phyloP scores from a whole-genome alignment of 2,113 vertebrate genomes.

The Serinus canaria region DNA sequence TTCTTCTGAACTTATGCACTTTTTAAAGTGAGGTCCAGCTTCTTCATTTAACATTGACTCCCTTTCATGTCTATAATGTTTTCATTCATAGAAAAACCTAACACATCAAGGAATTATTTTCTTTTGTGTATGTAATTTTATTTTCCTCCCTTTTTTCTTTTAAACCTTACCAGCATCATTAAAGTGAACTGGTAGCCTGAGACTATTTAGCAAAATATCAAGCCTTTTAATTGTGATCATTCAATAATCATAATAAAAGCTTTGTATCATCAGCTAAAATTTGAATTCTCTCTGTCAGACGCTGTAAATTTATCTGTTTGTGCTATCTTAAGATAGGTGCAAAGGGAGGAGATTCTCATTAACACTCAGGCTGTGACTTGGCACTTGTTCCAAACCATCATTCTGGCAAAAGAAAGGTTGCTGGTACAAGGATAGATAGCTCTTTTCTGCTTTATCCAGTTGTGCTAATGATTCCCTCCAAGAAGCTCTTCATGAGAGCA shows the following conservation, averaged over 20 bases:
- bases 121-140: not conserved
- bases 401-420: not conserved
- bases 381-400: rapidly evolving
- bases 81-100: not conserved
- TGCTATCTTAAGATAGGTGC: not conserved
- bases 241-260: not conserved
- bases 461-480: not conserved
- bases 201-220: not conserved
- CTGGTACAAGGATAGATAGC: not conserved
- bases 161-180: not conserved
- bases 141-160: not conserved
- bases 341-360: not conserved
- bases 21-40: not conserved
- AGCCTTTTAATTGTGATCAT: not conserved
- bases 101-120: not conserved
- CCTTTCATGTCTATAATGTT: not conserved
- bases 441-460: not conserved
- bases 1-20: not conserved
- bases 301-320: not conserved
- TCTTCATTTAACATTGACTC: not conserved
- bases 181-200: not conserved
- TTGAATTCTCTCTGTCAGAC: not conserved
- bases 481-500: not conserved
- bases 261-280: not conserved
- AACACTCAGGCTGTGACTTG: not conserved